These are phyloP conservation scores for Cardiocondyla obscurior DNA, from an alignment of 1,140 invertebrate species.

Conservation along the genomic window DNA sequence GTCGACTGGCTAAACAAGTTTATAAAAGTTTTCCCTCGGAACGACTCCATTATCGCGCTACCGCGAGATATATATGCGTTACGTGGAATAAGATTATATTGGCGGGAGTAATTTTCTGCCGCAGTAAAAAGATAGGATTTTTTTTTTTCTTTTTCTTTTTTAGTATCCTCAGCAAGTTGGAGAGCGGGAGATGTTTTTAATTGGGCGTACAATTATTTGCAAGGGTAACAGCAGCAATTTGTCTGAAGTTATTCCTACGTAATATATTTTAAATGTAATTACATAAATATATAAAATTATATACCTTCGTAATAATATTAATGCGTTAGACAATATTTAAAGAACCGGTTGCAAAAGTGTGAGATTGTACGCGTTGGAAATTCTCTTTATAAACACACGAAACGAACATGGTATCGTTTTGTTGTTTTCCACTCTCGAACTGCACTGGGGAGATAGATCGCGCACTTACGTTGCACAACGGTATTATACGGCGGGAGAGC, in stretches of 20 bases:
- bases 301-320: too few relatives aligned
- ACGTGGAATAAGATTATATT: conserved; percentile 13
- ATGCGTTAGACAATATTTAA: too few relatives aligned
- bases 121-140: neutral
- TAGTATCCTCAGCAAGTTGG: neutral
- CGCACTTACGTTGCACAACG: neutral
- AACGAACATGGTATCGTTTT: neutral
- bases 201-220: neutral
- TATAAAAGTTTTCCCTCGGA: conserved; percentile 30
- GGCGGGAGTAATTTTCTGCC: neutral
- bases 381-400: neutral
- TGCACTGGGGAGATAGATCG: neutral
- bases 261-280: too few relatives aligned
- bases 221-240: neutral
- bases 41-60: conserved; percentile 9
- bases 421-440: neutral
- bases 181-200: neutral
- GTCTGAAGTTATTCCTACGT: too few relatives aligned
- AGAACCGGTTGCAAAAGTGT: neutral
- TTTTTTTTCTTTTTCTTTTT: too few relatives aligned
- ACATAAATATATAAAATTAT: too few relatives aligned
- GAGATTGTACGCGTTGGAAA: neutral
- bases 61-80: neutral
- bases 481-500: neutral
- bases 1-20: conserved; percentile 31